Base-by-base conservation (phyloP, 1,140 invertebrate species). In the Leptopilina clavipes region DNA sequence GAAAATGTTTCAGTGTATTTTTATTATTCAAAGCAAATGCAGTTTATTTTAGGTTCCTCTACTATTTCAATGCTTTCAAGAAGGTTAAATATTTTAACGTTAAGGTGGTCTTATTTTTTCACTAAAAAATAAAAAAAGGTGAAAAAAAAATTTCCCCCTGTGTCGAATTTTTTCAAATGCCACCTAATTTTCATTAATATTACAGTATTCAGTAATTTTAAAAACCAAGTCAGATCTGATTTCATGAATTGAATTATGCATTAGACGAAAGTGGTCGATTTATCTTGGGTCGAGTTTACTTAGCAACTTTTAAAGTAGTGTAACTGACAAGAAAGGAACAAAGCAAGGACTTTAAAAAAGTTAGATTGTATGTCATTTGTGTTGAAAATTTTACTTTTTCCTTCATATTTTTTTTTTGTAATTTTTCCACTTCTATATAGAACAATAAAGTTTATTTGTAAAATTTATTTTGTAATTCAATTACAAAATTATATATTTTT, bases 31-130 rank as follows among this genome's bases (percentile, higher is more conserved):
- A 59, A 59, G 18, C 10, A 59, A 59, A 59, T 12, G 11, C 18
- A 22, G 56, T 59, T 59, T 59, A 5, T 59, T 59, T 18, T 19
- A 59, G 19, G 18, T 59, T 10, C 56, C 19, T 59, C 19, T 59
- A 59, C 56, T 59, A 22, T 59, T 59, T 59, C 56, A 25, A 59
- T 59, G 56, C 56, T 59, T 65, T 65, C 22, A 65, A 25, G 22
- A 8, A n/a, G 12, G 25, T 31, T 37, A 65, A 65, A 65, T 65
- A 65, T 14, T 65, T 37, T 12, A 31, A 65, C 31, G 11, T 37
- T 22, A 12, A 31, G 6, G 22, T 31, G 1, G 10, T 25, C 6
- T 52, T 7, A 52, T 17, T 8, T 52, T 17, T 52, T 6, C 1
- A 17, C 17, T 7, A 6, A n/a, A 14, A 6, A 48, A 14, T 10